Conservation (phyloP, 1,140 invertebrate genomes). For the Hermatobates lingyangjiaoensis region DNA sequence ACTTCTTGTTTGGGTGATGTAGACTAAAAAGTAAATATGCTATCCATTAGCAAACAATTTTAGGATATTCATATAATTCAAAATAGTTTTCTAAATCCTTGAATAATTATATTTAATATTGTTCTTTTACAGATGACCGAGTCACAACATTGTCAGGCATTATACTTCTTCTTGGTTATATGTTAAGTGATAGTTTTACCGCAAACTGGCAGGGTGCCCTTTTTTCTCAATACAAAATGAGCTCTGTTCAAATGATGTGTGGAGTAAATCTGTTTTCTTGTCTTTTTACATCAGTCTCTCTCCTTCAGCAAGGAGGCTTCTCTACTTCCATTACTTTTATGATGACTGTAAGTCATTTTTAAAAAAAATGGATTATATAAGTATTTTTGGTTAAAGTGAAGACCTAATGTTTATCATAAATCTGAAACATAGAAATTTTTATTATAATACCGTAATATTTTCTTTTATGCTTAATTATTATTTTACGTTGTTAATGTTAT, state of each 20-base stretch:
- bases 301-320: slow-evolving; percentile 73
- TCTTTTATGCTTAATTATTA: too few relatives aligned
- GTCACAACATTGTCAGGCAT: slow-evolving; percentile 74
- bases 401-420: too few relatives aligned
- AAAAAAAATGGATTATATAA: too few relatives aligned
- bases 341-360: slow-evolving; percentile 36
- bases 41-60: neutral
- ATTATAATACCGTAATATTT: too few relatives aligned
- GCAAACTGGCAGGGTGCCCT: slow-evolving; percentile 93
- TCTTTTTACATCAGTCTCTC: slow-evolving; percentile 70
- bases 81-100: neutral
- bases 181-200: slow-evolving; percentile 94
- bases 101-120: too few relatives aligned
- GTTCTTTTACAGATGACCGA: slow-evolving; percentile 27
- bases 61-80: neutral
- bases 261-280: slow-evolving; percentile 91
- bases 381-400: too few relatives aligned
- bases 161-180: slow-evolving; percentile 71
- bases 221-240: slow-evolving; percentile 64
- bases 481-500: too few relatives aligned
- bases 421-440: too few relatives aligned
- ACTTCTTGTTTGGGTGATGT: too few relatives aligned
- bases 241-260: slow-evolving; percentile 92
- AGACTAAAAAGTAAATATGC: slow-evolving; percentile 8
- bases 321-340: slow-evolving; percentile 57